A percentile compares a stretch with the other conserved stretches of the same genome.
phyloP scores from a whole-genome alignment of 2,888 invertebrate species.

The Volucella inanis region DNA sequence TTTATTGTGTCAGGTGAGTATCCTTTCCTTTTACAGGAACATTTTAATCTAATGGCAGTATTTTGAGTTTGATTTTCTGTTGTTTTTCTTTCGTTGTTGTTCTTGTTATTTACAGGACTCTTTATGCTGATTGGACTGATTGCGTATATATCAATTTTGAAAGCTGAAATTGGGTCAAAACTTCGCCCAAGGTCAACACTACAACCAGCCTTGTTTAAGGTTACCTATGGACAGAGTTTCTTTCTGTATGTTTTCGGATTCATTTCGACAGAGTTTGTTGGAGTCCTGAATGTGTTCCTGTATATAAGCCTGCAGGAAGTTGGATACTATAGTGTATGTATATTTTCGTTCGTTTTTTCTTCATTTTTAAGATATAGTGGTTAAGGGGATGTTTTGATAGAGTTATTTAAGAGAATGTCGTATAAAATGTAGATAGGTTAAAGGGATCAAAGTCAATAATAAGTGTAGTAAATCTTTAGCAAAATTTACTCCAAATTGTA shows the following conservation, averaged over 20 bases:
- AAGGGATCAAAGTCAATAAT: no score
- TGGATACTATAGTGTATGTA: conserved; percentile 81
- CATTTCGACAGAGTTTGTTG: conserved; percentile 92
- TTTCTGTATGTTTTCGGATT: conserved; percentile 93
- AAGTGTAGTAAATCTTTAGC: neutral
- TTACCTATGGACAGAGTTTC: conserved; percentile 94
- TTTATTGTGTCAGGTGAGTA: conserved; percentile 93
- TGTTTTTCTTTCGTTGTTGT: neutral
- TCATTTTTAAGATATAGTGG: neutral
- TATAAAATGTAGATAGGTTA: neutral
- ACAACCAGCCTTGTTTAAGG: conserved; percentile 91
- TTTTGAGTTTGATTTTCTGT: neutral
- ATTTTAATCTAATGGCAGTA: neutral
- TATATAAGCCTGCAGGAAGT: conserved; percentile 86
- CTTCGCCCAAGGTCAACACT: conserved; percentile 91
- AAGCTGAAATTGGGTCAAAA: conserved; percentile 95
- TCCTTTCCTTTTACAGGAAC: neutral
- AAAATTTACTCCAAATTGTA: neutral
- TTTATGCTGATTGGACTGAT: conserved; percentile 95
- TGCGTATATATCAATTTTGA: conserved; percentile 96
- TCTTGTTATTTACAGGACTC: conserved; percentile 86
- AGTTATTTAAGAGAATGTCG: no score
- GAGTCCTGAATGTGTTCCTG: conserved; percentile 93
- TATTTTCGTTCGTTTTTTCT: neutral
- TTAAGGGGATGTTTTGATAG: no score